Percentiles rank a stretch among this genome's conserved stretches.
Conservation (phyloP, 1,140 invertebrate genomes). For the Trichomalopsis sarcophagae region DNA sequence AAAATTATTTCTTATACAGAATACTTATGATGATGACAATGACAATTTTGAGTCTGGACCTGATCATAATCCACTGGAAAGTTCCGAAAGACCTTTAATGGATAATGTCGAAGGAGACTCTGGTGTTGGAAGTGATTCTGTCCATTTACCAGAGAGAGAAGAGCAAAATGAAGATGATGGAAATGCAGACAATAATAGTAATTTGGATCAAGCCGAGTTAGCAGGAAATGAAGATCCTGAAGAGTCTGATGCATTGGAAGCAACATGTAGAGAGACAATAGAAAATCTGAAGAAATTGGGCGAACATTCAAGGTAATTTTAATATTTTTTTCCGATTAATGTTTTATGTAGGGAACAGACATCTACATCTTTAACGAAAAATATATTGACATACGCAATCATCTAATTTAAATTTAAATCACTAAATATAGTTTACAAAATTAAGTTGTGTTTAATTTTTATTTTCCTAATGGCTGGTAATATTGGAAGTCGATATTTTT, state of each 20-base stretch:
- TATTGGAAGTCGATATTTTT: no score
- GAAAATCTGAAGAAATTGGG: constrained; percentile 72
- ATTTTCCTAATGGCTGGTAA: no score
- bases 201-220: constrained; percentile 60
- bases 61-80: constrained; percentile 66
- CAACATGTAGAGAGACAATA: constrained; percentile 72
- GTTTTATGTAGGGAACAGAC: constrained; percentile 38
- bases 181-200: constrained; percentile 66
- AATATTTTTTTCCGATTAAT: not conserved
- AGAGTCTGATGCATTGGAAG: constrained; percentile 69
- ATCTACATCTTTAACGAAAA: not conserved
- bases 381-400: not conserved
- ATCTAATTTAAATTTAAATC: not conserved
- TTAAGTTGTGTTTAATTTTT: no score
- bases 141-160: constrained; percentile 70
- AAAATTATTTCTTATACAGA: constrained; percentile 53
- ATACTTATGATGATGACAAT: constrained; percentile 65
- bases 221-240: constrained; percentile 68
- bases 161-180: constrained; percentile 72
- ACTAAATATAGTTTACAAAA: no score
- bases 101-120: constrained; percentile 72
- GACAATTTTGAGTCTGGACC: constrained; percentile 61
- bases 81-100: constrained; percentile 66
- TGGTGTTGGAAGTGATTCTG: constrained; percentile 73
- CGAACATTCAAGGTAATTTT: constrained; percentile 70